Base-by-base conservation (phyloP, 1,140 invertebrate genomes). In the Zaprionus africanus region DNA sequence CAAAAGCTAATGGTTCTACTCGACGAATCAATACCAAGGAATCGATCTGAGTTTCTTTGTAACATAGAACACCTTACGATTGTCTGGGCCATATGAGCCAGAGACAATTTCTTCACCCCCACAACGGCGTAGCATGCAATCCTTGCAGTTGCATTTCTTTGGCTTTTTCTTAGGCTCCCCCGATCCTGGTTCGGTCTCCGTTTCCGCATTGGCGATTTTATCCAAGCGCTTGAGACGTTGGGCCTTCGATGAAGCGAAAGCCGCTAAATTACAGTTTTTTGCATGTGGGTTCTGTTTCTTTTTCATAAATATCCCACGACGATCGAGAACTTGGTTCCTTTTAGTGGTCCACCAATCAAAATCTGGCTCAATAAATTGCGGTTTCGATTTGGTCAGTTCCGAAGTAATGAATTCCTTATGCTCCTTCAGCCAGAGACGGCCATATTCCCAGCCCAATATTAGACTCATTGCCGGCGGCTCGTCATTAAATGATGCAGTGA, bases 261-360 rank as follows among this genome's bases (percentile, higher is more conserved):
- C 74, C 9, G 24, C 34, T 13, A 76, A 19, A n/a, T 66, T 72
- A 2, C 68, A 76, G 13, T 72, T 76, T 24, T 72, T 76, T 0
- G 11, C 15, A 15, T 72, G 74, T 13, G 74, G 61, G 38, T 65
- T 65, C 49, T 76, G 61, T 9, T 51, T 46, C 2, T 43, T 61
- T n/a, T 62, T 72, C 17, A 60, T 6, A 24, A 56, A 76, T 9
- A 66, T 65, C 62, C 65, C 46, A 1, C 74, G 68, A 3, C 69
- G 74, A 53, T 76, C 73, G 26, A 72, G 1, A 7, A 60, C 24
- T 5, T 17, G 22, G 11, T 41, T 24, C 2, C 74, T 69, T 31
- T 73, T 76, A 17, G 19, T 72, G 2, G 72, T 56, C 74, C 74
- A 76, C 74, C 74, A 76, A 17, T 7, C 54, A 4, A 76, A 76